Base-by-base conservation (phyloP, 1,140 invertebrate genomes). In the Rhyzopertha dominica region DNA sequence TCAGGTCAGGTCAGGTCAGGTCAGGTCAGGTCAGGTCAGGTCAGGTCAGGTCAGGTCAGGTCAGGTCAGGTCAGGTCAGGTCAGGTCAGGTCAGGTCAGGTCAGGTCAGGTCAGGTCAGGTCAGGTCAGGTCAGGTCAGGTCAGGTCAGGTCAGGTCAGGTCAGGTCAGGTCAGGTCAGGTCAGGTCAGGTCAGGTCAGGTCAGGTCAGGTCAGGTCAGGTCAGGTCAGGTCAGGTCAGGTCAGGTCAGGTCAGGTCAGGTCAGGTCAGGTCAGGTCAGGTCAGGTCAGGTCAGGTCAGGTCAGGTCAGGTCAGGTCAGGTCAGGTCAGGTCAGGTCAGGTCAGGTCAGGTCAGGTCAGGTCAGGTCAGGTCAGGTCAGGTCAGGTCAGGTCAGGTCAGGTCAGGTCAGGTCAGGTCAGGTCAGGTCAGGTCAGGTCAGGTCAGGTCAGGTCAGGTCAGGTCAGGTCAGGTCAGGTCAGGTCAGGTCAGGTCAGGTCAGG, bases 361-460 rank as follows among this genome's bases (percentile, higher is more conserved):
- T 47, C 29, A 43, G 45, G 45, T 47, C 30, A 47, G 45, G 45
- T 45, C 30, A 47, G 34, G 45, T 47, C 29, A 47, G 45, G 45
- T 47, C 30, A 47, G 45, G 45, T 47, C 17, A 47, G 45, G 45
- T 47, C 29, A 43, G 45, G 45, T 47, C 43, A 47, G 45, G 45
- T 47, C 44, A 47, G 45, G 45, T 47, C 44, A 43, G 45, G 45
- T 47, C 43, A 47, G 41, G 45, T 48, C 30, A 47, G 37, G 45
- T 47, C 29, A 43, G n/a, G 45, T 35, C 37, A 47, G 41, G 34
- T 47, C 30, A 47, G 45, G 45, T 47, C 30, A 47, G 43, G 43
- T 46, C 24, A 46, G 43, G 43, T 43, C 39, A 43, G 42, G 42
- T 43, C 39, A 43, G 42, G 42, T 43, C 39, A 43, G 42, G 42